phyloP scores from a whole-genome alignment of 2,113 vertebrate species.

The Typhlomys cinereus region DNA sequence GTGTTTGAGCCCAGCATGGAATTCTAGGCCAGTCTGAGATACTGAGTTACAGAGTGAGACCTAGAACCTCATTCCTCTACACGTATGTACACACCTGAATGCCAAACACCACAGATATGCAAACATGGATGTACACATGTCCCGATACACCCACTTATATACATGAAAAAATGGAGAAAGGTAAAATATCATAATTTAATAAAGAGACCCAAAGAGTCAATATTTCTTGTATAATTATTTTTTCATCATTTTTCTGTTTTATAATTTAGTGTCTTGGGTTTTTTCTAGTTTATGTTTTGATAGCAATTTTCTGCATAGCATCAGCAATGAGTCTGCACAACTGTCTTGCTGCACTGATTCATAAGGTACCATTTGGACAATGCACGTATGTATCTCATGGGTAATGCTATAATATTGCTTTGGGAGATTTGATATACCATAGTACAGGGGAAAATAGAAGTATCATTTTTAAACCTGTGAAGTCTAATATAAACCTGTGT shows the following conservation, averaged over 20 bases:
- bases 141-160: too few relatives aligned
- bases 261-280: slow-evolving; percentile 37
- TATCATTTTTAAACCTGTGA: slow-evolving; percentile 41
- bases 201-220: slow-evolving; percentile 47
- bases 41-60: neutral
- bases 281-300: slow-evolving; percentile 93
- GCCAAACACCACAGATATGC: too few relatives aligned
- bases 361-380: slow-evolving; percentile 86
- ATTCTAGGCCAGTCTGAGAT: neutral
- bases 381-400: slow-evolving; percentile 87
- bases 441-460: neutral
- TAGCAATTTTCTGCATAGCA: slow-evolving; percentile 94
- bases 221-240: slow-evolving; percentile 19
- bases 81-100: too few relatives aligned
- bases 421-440: slow-evolving; percentile 13
- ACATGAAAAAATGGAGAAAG: too few relatives aligned
- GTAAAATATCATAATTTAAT: neutral
- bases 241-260: slow-evolving; percentile 43
- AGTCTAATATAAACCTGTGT: neutral
- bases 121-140: too few relatives aligned
- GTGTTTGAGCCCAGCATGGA: too few relatives aligned
- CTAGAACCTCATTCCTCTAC: too few relatives aligned
- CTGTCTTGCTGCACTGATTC: slow-evolving; percentile 91
- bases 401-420: neutral
- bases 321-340: slow-evolving; percentile 93